Evolutionary conservation across 1,140 invertebrate species (phyloP).

Genomic region (Halesus radiatus): DNA sequence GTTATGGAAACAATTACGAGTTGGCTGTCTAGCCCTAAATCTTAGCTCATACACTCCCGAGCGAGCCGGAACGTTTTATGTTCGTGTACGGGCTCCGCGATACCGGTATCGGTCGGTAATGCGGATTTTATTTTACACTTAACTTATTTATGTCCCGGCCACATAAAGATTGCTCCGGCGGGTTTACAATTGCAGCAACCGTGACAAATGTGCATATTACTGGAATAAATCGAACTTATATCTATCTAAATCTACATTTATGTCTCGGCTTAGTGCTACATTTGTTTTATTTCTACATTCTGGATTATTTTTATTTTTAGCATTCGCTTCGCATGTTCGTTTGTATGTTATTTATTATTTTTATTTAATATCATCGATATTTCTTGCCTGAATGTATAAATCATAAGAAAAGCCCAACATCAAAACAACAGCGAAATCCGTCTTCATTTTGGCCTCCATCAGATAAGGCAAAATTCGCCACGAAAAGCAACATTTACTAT

Average conservation of each 20-base stretch:
- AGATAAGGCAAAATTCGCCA: constrained; percentile 34
- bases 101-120: constrained; percentile 1
- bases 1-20: constrained; percentile 24
- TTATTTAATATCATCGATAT: constrained; percentile 3
- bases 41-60: background rate
- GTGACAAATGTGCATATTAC: background rate
- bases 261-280: too few relatives aligned
- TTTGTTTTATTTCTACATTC: too few relatives aligned
- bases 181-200: background rate
- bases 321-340: background rate
- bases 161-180: background rate
- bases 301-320: too few relatives aligned
- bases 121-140: constrained; percentile 25
- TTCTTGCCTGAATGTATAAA: constrained; percentile 15
- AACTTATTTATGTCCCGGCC: constrained; percentile 3
- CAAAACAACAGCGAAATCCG: constrained; percentile 40
- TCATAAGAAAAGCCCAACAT: constrained; percentile 13
- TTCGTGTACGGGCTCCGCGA: background rate
- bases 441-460: constrained; percentile 37
- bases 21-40: background rate
- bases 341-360: background rate
- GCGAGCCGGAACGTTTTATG: background rate
- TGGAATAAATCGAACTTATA: too few relatives aligned
- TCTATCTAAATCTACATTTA: too few relatives aligned
- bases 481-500: constrained; percentile 36